phyloP scores from a whole-genome alignment of 1,140 invertebrate genomes.

The Apocrypta bakeri region DNA sequence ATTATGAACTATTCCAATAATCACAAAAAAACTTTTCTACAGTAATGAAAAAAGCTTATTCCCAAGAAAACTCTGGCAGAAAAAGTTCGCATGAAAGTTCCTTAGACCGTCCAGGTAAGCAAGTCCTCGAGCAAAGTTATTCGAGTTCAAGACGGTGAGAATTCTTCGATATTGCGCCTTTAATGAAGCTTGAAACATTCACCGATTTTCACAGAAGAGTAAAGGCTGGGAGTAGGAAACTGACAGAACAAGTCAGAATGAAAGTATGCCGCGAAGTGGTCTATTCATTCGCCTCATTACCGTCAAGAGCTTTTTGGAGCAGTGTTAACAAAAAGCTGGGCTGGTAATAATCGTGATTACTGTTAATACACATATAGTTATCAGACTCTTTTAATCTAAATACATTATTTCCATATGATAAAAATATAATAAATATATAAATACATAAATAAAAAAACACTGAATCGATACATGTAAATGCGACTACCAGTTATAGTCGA shows the following conservation, averaged over 20 bases:
- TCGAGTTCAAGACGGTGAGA: slow-evolving; percentile 54
- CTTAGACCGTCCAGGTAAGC: slow-evolving; percentile 11
- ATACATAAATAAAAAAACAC: too few relatives aligned
- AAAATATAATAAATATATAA: too few relatives aligned
- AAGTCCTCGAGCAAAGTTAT: slow-evolving; percentile 51
- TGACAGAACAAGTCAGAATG: background rate
- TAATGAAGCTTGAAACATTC: slow-evolving; percentile 64
- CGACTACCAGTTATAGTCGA: too few relatives aligned
- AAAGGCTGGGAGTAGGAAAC: background rate
- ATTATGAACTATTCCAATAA: slow-evolving; percentile 13
- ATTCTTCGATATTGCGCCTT: slow-evolving; percentile 61
- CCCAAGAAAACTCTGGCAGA: slow-evolving; percentile 9
- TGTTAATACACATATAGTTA: background rate
- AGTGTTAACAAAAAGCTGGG: slow-evolving; percentile 53
- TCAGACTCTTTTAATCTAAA: too few relatives aligned
- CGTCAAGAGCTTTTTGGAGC: slow-evolving; percentile 39
- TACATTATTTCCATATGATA: too few relatives aligned
- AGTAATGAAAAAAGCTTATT: slow-evolving; percentile 33
- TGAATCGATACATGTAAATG: too few relatives aligned
- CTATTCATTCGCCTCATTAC: slow-evolving; percentile 45
- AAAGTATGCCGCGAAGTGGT: slow-evolving; percentile 14
- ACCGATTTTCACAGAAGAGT: slow-evolving; percentile 13
- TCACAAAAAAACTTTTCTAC: slow-evolving; percentile 8
- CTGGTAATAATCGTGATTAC: background rate
- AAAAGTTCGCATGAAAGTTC: slow-evolving; percentile 29